A percentile compares a stretch with the other conserved stretches of the same genome.
phyloP scores from a whole-genome alignment of 2,888 invertebrate genomes.

The Caenorhabditis wallacei region DNA sequence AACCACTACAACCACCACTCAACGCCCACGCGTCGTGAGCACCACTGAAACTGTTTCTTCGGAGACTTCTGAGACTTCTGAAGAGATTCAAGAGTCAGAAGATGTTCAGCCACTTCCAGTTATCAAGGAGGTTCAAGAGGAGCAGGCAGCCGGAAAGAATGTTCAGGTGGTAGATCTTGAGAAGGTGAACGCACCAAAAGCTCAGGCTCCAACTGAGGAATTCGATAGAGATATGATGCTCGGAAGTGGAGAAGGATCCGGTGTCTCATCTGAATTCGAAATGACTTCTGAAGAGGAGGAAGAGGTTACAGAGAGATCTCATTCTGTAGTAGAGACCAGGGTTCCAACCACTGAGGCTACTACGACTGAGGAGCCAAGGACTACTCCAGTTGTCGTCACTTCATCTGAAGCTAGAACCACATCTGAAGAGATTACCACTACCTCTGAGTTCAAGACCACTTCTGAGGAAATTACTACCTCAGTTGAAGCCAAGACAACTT shows the following conservation, averaged over 20 bases:
- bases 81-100: slow-evolving; percentile 27
- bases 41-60: background rate
- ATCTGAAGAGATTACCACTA: slow-evolving; percentile 23
- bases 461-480: slow-evolving; percentile 6
- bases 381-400: background rate
- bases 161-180: slow-evolving; percentile 49
- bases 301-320: slow-evolving; percentile 18
- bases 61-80: background rate
- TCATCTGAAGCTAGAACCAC: slow-evolving; percentile 29
- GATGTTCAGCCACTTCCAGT: slow-evolving; percentile 43
- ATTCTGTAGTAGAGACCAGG: background rate
- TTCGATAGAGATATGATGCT: slow-evolving; percentile 49
- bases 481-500: slow-evolving; percentile 23
- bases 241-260: slow-evolving; percentile 49
- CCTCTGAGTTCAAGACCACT: background rate
- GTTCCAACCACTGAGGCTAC: slow-evolving; percentile 13
- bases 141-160: slow-evolving; percentile 11
- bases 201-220: slow-evolving; percentile 22
- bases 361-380: background rate
- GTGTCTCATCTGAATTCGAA: slow-evolving; percentile 38
- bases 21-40: background rate
- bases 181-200: slow-evolving; percentile 39
- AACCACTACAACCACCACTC: slow-evolving; percentile 17
- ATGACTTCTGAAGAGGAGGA: slow-evolving; percentile 40
- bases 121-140: slow-evolving; percentile 57